Evolutionary conservation across 2,113 vertebrate genomes (phyloP).

Genomic region (Thamnophis sirtalis): DNA sequence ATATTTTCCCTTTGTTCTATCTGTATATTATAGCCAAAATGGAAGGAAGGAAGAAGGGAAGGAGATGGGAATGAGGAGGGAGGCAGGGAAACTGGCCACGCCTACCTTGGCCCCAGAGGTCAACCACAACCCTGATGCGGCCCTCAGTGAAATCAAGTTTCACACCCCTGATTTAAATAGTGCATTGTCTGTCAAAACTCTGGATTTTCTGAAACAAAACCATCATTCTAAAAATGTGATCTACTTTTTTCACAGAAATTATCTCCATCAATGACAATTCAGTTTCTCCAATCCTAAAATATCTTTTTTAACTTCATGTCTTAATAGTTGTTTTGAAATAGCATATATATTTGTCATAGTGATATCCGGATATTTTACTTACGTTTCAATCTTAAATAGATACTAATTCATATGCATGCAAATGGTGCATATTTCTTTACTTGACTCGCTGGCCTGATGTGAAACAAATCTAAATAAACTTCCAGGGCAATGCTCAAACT

Average conservation of each 20-base stretch:
- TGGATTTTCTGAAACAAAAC: background rate
- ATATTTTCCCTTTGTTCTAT: background rate
- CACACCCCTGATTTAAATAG: background rate
- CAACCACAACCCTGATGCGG: too few relatives aligned
- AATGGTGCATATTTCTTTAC: background rate
- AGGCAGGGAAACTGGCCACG: too few relatives aligned
- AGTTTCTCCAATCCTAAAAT: background rate
- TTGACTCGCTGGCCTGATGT: background rate
- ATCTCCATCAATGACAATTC: background rate
- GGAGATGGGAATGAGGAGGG: too few relatives aligned
- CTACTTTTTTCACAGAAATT: background rate
- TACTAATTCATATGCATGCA: background rate
- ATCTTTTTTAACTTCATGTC: background rate
- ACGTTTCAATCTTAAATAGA: background rate
- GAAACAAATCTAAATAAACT: background rate
- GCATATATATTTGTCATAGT: background rate
- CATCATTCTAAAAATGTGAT: background rate
- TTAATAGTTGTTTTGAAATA: background rate
- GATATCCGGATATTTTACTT: background rate
- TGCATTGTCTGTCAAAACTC: background rate
- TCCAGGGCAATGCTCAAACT: background rate
- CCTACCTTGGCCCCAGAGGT: too few relatives aligned
- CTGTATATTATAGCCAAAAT: background rate
- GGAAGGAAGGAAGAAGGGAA: too few relatives aligned
- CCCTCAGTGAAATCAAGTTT: too few relatives aligned